A percentile compares a stretch with the other conserved stretches of the same genome.
These are phyloP conservation scores for Bombus breviceps DNA, from an alignment of 1,140 invertebrate species.

Conservation along the genomic window DNA sequence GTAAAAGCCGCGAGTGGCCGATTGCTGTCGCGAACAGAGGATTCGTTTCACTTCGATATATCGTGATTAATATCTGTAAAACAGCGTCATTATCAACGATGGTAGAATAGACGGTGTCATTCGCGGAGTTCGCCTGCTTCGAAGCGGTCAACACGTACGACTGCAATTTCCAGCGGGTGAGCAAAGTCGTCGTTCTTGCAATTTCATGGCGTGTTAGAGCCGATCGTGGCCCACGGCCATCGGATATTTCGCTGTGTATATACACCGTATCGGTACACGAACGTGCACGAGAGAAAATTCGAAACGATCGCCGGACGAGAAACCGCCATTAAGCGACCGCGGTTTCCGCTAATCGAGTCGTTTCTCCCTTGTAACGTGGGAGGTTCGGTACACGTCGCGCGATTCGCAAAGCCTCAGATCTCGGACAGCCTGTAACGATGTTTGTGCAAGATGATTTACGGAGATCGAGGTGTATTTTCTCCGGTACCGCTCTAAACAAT, in stretches of 20 bases:
- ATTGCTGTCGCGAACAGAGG: neutral
- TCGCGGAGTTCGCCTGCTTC: neutral
- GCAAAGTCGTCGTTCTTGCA: conserved; percentile 18
- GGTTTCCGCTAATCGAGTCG: conserved; percentile 48
- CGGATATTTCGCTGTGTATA: too few species aligned
- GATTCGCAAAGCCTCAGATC: neutral
- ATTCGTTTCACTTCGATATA: neutral
- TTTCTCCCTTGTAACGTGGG: conserved; percentile 37
- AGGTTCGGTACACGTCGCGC: conserved; percentile 11
- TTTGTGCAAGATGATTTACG: conserved; percentile 29
- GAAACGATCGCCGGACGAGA: conserved; percentile 24
- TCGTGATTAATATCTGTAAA: conserved; percentile 26
- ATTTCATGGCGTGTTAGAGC: conserved; percentile 54
- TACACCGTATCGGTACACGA: neutral
- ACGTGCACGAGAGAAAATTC: conserved; percentile 15
- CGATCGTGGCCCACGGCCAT: conserved; percentile 30
- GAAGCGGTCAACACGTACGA: conserved; percentile 17
- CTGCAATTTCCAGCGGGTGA: conserved; percentile 30
- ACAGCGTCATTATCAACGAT: neutral
- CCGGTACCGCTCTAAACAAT: neutral
- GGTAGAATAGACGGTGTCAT: conserved; percentile 4
- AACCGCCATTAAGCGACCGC: conserved; percentile 38
- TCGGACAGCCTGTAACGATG: conserved; percentile 20
- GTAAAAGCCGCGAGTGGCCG: neutral
- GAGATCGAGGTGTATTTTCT: neutral